Evolutionary conservation across 2,113 vertebrate genomes (phyloP), one percentile per base, ranked within the genome.

Genomic region (Xenus cinereus): DNA sequence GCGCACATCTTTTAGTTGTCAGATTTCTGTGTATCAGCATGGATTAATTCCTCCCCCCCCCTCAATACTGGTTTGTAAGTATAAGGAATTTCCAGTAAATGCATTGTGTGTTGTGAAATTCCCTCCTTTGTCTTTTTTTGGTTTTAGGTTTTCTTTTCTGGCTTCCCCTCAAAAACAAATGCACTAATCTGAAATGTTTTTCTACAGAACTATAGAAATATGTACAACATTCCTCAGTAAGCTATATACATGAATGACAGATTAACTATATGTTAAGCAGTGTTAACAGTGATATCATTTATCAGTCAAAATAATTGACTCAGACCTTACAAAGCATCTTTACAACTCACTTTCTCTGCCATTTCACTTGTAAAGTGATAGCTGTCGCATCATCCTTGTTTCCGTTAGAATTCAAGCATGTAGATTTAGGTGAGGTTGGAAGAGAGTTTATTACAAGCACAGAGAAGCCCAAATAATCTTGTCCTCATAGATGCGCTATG

Each of bases 1-100:
- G 84, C n/a, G 35, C 83, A 96, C 96, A 97, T 97, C 96, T 97
- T 97, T 97, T 96, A 97, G 87, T 96, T 97, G 98, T 98, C 97
- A 97, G 66, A 94, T 96, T 93, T 66, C 86, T 90, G 48, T 84
- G 84, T 84, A 97, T 97, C 97, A 97, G 35, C 85, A 63, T 87
- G 88, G 71, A 85, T 93, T 96, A 67, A 88, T 91, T 96, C 43
- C 8, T 66, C 78, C 28, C 23, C n/a, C 30, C 4, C 30, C 14
- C 37, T 41, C 24, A n/a, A 43, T 69, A 46, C 21, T 62, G 33
- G 7, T 76, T 93, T 76, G 4, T 48, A 53, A 90, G 45, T 39
- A 8, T 56, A 85, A 75, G 46, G 78, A 60, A 23, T 72, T 77
- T 83, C 32, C 57, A 57, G 57, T 76, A 91, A 59, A 62, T 13